Evolutionary conservation across 2,797 vertebrate species (phyloP).

Genomic region (Aulostomus chinensis): DNA sequence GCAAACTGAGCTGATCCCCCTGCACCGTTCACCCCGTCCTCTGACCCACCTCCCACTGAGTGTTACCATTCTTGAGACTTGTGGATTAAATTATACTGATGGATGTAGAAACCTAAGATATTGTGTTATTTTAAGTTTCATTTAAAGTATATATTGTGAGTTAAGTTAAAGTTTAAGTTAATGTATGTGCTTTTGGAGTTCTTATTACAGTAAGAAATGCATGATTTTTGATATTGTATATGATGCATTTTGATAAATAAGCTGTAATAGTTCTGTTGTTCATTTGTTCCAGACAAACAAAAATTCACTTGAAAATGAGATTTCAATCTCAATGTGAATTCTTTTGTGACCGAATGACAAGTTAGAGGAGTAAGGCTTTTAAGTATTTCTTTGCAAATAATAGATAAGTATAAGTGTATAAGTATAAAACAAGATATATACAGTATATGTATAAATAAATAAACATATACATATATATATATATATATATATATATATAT

Average conservation of each 20-base stretch:
- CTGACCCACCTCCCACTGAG: slow-evolving; percentile 58
- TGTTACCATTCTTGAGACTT: slow-evolving; percentile 58
- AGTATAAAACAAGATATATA: no score
- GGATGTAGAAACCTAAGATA: slow-evolving; percentile 22
- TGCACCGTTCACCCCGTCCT: slow-evolving; percentile 45
- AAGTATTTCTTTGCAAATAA: not conserved
- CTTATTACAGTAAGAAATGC: slow-evolving; percentile 32
- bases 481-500: no score
- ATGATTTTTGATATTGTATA: slow-evolving; percentile 23
- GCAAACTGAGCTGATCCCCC: slow-evolving; percentile 30
- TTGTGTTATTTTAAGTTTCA: slow-evolving; percentile 1
- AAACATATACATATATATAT: slow-evolving; percentile 14
- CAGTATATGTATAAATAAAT: slow-evolving; percentile 10
- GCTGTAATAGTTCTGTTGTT: slow-evolving; percentile 1
- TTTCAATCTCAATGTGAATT: slow-evolving; percentile 62
- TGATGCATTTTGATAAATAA: slow-evolving; percentile 7
- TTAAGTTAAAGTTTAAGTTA: slow-evolving; percentile 50
- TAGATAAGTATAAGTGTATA: not conserved
- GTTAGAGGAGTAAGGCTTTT: not conserved
- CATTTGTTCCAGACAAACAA: slow-evolving; percentile 32
- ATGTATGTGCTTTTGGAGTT: slow-evolving; percentile 34
- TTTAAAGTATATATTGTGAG: slow-evolving; percentile 7
- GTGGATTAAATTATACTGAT: slow-evolving; percentile 39
- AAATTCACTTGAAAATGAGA: slow-evolving; percentile 64
- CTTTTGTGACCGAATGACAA: slow-evolving; percentile 11